Conservation (phyloP, 2,797 vertebrate species). For the Lacerta bilineata region DNA sequence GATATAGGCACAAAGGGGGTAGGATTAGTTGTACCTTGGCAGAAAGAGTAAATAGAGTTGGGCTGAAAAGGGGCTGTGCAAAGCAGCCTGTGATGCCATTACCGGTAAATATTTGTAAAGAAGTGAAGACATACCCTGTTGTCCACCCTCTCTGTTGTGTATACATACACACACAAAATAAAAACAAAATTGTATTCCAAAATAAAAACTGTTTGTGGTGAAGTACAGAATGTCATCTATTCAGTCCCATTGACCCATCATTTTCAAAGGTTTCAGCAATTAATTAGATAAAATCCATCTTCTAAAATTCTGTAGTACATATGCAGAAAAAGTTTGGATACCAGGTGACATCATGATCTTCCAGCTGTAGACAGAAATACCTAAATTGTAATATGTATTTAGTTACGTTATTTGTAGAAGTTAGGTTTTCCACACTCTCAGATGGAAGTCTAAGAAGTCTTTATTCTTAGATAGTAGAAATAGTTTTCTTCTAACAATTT, state of each 20-base stretch:
- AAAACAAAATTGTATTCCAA: no score
- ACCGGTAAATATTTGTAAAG: background rate
- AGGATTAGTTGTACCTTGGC: background rate
- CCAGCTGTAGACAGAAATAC: background rate
- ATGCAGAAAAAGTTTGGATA: background rate
- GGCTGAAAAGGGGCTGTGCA: background rate
- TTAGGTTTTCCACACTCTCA: background rate
- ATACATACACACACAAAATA: no score
- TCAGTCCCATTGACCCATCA: background rate
- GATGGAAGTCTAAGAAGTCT: background rate
- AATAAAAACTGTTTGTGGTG: background rate
- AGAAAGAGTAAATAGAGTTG: background rate
- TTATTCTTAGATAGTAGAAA: background rate
- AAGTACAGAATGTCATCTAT: background rate
- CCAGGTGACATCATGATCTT: constrained; percentile 9
- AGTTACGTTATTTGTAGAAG: background rate
- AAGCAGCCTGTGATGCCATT: background rate
- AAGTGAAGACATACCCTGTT: no score
- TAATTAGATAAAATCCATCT: background rate
- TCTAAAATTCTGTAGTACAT: background rate
- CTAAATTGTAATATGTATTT: background rate
- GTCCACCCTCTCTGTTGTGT: no score
- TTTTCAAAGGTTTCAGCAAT: background rate
- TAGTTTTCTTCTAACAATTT: background rate
- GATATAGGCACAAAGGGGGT: background rate